Base-by-base conservation (phyloP, 2,113 vertebrate species). In the Desmodus rotundus region DNA sequence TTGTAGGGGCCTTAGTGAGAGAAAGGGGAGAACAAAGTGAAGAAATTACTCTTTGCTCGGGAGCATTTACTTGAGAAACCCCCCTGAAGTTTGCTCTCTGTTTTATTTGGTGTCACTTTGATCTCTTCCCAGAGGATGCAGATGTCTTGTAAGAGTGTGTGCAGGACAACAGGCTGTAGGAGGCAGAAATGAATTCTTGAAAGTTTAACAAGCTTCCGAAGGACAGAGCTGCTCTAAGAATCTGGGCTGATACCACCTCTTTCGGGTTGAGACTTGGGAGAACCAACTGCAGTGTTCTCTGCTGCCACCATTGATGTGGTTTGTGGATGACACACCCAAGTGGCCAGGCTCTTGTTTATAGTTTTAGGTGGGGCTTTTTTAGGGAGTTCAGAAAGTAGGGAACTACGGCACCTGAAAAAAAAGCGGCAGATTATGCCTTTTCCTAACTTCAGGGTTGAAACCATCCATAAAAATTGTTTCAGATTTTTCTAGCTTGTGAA, bases 81-180 rank as follows among this genome's bases (percentile, higher is more conserved):
- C 36, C 36, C 91, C 88, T 61, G 63, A 65, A 76, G 41, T 82
- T 96, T 63, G 70, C 52, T 80, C 87, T 95, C 72, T 50, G 61
- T 95, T 97, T 96, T 77, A 47, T 58, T 89, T 94, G 45, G 63
- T 92, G 84, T 92, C 68, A 38, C 58, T 94, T 88, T 95, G 76
- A 41, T 96, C 91, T 87, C 86, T 93, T 96, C 91, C 61, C 91
- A 54, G 77, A 56, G 70, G 67, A 94, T 70, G 14, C 67, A 70
- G 74, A 72, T 88, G 63, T 78, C 63, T 76, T 87, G 67, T 91
- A 96, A 93, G 93, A 94, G 95, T 68, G 52, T 77, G 68, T 52
- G 41, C 28, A 74, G 81, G 72, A 95, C 94, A 93, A 56, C 24
- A 82, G 43, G 38, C 63, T 54, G 56, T 50, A 78, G 77, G 82